Evolutionary conservation across 2,113 vertebrate species (phyloP).

Genomic region (Etia nguti): DNA sequence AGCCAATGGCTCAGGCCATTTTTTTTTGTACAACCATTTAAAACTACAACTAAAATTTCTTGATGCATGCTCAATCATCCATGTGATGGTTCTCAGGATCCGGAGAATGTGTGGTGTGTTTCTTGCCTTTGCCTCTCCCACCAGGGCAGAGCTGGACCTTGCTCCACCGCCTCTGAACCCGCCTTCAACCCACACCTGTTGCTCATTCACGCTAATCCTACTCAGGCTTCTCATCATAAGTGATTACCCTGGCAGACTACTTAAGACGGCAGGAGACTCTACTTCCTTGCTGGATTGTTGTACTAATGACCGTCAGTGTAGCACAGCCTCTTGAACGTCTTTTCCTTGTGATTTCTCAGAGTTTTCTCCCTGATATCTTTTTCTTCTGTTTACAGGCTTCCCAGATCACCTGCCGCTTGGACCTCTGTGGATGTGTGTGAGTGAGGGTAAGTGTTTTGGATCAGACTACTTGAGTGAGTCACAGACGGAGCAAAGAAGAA

Average conservation of each 20-base stretch:
- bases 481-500: not conserved
- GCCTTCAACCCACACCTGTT: not conserved
- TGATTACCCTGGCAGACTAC: not conserved
- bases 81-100: not conserved
- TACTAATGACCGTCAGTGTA: not conserved
- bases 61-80: no score
- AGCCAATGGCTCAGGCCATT: no score
- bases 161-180: not conserved
- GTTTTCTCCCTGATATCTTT: not conserved
- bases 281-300: not conserved
- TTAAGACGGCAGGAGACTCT: not conserved
- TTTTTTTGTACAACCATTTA: no score
- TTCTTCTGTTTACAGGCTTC: not conserved
- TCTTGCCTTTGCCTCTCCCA: not conserved
- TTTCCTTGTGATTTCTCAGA: not conserved
- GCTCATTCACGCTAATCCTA: not conserved
- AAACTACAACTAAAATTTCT: no score
- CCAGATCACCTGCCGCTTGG: not conserved
- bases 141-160: not conserved
- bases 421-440: not conserved
- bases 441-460: not conserved
- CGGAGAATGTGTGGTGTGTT: not conserved
- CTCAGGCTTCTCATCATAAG: not conserved
- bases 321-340: not conserved
- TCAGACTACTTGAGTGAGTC: not conserved